Percentiles rank a stretch among this genome's conserved stretches.
These are phyloP conservation scores for Lynx canadensis DNA, from an alignment of 2,113 vertebrate species.

Conservation along the genomic window DNA sequence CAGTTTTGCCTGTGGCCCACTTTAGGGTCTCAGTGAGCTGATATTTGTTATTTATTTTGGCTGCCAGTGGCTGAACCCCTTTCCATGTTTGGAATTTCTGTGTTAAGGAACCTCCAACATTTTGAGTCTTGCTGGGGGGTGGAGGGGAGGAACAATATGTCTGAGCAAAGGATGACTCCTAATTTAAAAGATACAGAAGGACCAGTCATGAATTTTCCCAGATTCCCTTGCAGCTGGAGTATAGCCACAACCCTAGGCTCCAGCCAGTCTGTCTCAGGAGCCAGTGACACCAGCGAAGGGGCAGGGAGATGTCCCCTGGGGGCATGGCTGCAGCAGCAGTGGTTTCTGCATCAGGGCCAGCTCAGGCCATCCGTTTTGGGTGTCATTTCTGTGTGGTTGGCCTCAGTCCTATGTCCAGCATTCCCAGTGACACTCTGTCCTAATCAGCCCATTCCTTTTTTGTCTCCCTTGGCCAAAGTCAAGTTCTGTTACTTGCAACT, in stretches of 20 bases:
- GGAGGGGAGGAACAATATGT: not conserved
- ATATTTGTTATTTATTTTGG: constrained; percentile 14
- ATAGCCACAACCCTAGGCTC: fast-evolving
- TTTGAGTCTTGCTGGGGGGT: not conserved
- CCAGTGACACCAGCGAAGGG: not conserved
- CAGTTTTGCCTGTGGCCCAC: not conserved
- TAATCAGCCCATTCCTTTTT: not conserved
- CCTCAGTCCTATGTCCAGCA: not conserved
- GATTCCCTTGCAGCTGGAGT: not conserved
- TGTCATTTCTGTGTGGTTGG: not conserved
- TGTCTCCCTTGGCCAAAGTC: not conserved
- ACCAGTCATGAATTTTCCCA: not conserved
- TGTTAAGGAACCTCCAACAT: not conserved
- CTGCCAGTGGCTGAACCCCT: not conserved
- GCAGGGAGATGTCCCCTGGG: not conserved
- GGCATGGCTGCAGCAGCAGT: not conserved
- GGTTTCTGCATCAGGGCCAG: not conserved
- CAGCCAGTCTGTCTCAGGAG: not conserved
- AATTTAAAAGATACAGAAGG: not conserved
- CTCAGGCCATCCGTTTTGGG: not conserved
- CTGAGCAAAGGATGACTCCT: not conserved
- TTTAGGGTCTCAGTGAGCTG: not conserved
- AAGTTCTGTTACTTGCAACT: not conserved
- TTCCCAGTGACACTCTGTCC: not conserved
- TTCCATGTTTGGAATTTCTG: not conserved